A percentile compares a stretch with the other conserved stretches of the same genome.
These are phyloP conservation scores for Dryobates pubescens DNA, from an alignment of 2,797 vertebrate genomes.

Conservation along the genomic window DNA sequence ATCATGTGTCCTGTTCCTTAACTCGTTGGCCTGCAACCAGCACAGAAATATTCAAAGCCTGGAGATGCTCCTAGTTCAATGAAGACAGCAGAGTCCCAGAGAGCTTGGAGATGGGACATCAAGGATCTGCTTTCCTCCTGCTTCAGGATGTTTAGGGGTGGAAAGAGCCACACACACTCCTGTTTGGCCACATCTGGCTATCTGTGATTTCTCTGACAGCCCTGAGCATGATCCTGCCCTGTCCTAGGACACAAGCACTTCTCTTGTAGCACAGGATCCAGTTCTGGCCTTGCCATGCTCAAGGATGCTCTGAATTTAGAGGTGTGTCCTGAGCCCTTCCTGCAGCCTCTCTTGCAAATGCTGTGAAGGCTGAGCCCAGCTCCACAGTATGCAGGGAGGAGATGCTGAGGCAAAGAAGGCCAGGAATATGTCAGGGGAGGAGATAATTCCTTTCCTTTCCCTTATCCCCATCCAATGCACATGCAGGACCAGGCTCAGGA, in stretches of 20 bases:
- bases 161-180: not conserved
- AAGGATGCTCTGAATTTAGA: not conserved
- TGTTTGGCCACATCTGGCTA: not conserved
- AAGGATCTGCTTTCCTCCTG: not conserved
- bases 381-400: not conserved
- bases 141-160: not conserved
- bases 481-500: not conserved
- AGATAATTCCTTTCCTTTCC: not conserved
- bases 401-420: not conserved
- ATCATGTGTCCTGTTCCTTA: not conserved
- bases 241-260: not conserved
- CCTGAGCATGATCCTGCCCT: not conserved
- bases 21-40: not conserved
- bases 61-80: not conserved
- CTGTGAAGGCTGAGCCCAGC: not conserved
- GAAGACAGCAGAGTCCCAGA: not conserved
- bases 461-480: not conserved
- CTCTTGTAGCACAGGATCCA: not conserved
- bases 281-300: fast-evolving
- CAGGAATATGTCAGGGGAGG: not conserved
- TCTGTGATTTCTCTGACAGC: not conserved
- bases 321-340: not conserved
- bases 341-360: not conserved
- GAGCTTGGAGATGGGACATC: not conserved
- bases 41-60: not conserved